phyloP scores from a whole-genome alignment of 2,888 invertebrate species.

The Microctonus aethiopoides region DNA sequence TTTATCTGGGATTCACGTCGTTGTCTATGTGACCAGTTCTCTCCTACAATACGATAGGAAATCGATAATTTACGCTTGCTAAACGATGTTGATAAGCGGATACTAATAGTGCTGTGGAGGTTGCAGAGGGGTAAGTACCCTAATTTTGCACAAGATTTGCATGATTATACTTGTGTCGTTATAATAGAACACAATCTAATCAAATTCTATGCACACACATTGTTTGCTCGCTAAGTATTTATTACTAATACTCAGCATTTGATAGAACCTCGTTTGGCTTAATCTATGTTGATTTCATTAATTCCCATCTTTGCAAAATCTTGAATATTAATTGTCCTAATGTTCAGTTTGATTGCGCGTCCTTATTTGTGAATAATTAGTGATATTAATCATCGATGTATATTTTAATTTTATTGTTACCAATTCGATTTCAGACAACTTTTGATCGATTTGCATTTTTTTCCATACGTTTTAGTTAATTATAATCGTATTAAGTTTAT shows the following conservation, averaged over 20 bases:
- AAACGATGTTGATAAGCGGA: slow-evolving; percentile 47
- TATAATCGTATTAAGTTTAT: no score
- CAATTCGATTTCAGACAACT: no score
- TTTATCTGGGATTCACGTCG: neutral
- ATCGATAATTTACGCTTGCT: slow-evolving; percentile 46
- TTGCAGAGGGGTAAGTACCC: slow-evolving; percentile 50
- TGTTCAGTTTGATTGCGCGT: no score
- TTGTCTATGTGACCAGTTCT: neutral
- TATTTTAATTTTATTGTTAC: no score
- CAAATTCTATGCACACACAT: slow-evolving; percentile 60
- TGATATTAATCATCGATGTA: no score
- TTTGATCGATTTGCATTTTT: no score
- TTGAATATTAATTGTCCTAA: no score
- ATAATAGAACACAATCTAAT: slow-evolving; percentile 58
- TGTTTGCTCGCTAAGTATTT: slow-evolving; percentile 54
- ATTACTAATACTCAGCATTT: slow-evolving; percentile 20
- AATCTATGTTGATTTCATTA: no score
- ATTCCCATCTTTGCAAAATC: no score
- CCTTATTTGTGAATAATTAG: no score
- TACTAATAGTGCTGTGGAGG: slow-evolving; percentile 50
- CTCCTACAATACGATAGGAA: slow-evolving; percentile 38
- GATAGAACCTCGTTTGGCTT: neutral
- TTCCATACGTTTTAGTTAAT: no score
- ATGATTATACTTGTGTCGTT: slow-evolving; percentile 64
- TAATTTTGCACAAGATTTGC: slow-evolving; percentile 58